Base-by-base conservation (phyloP, 2,113 vertebrate genomes). In the Micronisus gabar region DNA sequence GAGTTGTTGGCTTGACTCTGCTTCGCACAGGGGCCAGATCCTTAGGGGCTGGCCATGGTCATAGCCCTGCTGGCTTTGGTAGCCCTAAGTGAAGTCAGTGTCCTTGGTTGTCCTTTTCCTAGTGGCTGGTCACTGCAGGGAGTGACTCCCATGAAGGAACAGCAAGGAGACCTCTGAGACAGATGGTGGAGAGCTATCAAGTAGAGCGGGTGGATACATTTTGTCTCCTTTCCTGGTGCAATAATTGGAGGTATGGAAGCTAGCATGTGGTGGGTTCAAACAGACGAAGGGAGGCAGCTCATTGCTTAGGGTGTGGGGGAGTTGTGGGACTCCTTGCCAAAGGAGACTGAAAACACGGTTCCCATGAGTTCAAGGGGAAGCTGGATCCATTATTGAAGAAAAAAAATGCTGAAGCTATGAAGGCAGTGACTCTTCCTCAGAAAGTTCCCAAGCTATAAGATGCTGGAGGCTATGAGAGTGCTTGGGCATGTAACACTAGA, bases 141-240 rank as follows among this genome's bases (percentile, higher is more conserved):
- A 79, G 38, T 15, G 18, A 18, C 40, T 40, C 36, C 50, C 2
- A 3, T 2, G 17, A 67, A 67, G 63, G 23, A 78, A 38, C 10
- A 30, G 15, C 27, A 32, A 62, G 40, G 48, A n/a, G 50, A 76
- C 6, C 34, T 32, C 13, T 0, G 4, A 65, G 32, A 7, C 0
- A 4, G 10, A 19, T 26, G 45, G 22, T 71, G 34, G 43, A 48
- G n/a, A 87, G 30, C 22, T 78, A 1, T 14, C 6, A 62, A 30
- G 36, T 32, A 47, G 32, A 74, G 38, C 11, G 29, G n/a, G 52
- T 56, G 40, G 20, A 20, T 12, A 26, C 2, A 29, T 86, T 90
- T 62, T 70, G 2, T 17, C 43, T 62, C 15, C 32, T 87, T 53
- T 82, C 43, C 34, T 41, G 16, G 8, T 56, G 27, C 30, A 84